These are phyloP conservation scores for Triplophysa tibetana DNA, from an alignment of 2,113 vertebrate genomes.

Conservation along the genomic window DNA sequence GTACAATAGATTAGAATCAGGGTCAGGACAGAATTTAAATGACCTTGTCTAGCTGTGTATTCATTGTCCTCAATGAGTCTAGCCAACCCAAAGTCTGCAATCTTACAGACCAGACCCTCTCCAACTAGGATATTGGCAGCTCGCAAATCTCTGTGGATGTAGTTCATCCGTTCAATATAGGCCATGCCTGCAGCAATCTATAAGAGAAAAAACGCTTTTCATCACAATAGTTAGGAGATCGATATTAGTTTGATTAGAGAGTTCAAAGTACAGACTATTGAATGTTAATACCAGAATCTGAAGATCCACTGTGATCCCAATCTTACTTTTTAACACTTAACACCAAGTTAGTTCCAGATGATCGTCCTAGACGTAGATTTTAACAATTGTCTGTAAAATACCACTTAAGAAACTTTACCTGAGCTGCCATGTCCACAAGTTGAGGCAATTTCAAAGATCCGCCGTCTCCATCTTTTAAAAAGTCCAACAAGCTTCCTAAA, in stretches of 20 bases:
- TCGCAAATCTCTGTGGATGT: slow-evolving; percentile 94
- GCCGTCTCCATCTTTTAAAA: slow-evolving; percentile 86
- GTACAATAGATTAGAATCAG: slow-evolving; percentile 17
- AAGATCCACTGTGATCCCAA: background rate
- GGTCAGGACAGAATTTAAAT: slow-evolving; percentile 18
- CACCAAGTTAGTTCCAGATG: too few species aligned
- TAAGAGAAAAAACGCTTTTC: background rate
- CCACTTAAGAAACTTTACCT: slow-evolving; percentile 72
- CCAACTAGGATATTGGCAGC: slow-evolving; percentile 97
- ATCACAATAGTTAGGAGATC: background rate
- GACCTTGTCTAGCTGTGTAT: slow-evolving; percentile 95
- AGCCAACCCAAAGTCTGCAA: slow-evolving; percentile 95
- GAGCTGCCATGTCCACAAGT: slow-evolving; percentile 94
- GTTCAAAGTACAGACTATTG: background rate
- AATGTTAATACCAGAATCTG: too few species aligned
- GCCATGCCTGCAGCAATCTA: slow-evolving; percentile 94
- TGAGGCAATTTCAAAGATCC: slow-evolving; percentile 86
- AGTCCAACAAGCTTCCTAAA: slow-evolving; percentile 93
- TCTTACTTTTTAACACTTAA: background rate
- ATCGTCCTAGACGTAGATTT: background rate
- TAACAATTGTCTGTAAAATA: background rate
- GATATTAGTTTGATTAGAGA: background rate
- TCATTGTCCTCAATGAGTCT: slow-evolving; percentile 96
- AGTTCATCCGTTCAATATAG: slow-evolving; percentile 97
- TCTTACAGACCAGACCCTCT: slow-evolving; percentile 93